Evolutionary conservation across 1,140 invertebrate species (phyloP).

Genomic region (Brachionus manjavacas): DNA sequence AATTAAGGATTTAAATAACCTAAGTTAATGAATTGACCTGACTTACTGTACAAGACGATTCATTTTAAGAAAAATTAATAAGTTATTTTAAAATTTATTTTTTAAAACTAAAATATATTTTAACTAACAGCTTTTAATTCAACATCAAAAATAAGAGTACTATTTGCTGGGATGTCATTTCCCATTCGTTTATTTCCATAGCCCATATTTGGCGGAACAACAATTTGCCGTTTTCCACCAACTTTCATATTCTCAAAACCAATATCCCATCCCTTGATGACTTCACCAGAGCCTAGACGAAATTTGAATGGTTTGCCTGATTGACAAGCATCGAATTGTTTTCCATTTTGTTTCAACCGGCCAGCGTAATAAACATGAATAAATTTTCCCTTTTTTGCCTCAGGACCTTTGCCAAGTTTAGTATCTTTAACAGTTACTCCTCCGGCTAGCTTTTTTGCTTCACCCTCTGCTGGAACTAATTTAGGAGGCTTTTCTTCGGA

Average conservation of each 20-base stretch:
- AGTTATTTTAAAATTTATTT: background rate
- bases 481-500: background rate
- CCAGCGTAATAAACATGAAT: constrained; percentile 38
- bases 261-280: constrained; percentile 73
- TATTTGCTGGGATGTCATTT: constrained; percentile 50
- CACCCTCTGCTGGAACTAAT: background rate
- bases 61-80: background rate
- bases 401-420: background rate
- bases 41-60: no score
- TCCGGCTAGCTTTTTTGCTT: constrained; percentile 15
- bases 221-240: constrained; percentile 78
- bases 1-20: no score
- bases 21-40: no score
- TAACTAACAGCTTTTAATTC: constrained; percentile 64
- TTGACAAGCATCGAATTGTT: constrained; percentile 31
- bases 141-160: constrained; percentile 53
- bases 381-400: constrained; percentile 32
- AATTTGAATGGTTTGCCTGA: constrained; percentile 40
- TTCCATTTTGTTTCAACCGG: constrained; percentile 26
- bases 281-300: constrained; percentile 32
- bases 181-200: constrained; percentile 50
- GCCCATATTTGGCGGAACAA: constrained; percentile 71
- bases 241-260: constrained; percentile 76
- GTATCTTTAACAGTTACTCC: constrained; percentile 9
- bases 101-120: constrained; percentile 37